Evolutionary conservation across 2,113 vertebrate genomes (phyloP).

Genomic region (Colistium nudipinnis): DNA sequence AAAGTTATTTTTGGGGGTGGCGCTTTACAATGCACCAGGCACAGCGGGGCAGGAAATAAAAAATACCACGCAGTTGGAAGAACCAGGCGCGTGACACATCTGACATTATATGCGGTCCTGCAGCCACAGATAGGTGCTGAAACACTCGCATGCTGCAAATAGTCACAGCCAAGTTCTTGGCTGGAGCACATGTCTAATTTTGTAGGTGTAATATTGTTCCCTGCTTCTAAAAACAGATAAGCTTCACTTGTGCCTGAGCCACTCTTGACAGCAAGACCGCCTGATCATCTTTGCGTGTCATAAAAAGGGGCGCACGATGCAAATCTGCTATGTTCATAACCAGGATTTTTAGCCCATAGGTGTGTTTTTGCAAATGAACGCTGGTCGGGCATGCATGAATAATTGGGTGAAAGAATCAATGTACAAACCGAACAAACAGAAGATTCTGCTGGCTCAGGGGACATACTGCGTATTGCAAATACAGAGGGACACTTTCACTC

Average conservation of each 20-base stretch:
- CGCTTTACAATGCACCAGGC: constrained; percentile 63
- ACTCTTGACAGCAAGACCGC: constrained; percentile 6
- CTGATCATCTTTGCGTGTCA: constrained; percentile 20
- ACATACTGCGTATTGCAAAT: constrained; percentile 45
- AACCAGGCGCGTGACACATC: constrained; percentile 62
- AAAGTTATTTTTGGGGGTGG: constrained; percentile 74
- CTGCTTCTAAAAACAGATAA: constrained; percentile 63
- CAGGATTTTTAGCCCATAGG: constrained; percentile 20
- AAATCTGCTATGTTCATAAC: constrained; percentile 29
- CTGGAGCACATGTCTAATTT: constrained; percentile 63
- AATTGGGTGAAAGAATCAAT: constrained; percentile 29
- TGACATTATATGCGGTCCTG: constrained; percentile 59
- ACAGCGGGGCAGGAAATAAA: constrained; percentile 49
- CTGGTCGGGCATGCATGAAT: constrained; percentile 6
- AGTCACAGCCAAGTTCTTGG: constrained; percentile 52
- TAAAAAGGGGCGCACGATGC: constrained; percentile 1
- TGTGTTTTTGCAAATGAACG: constrained; percentile 24
- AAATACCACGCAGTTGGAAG: constrained; percentile 67
- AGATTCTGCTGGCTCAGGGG: constrained; percentile 21
- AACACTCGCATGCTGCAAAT: constrained; percentile 45
- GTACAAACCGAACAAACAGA: constrained; percentile 30
- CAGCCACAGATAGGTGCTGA: constrained; percentile 57
- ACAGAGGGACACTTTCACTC: constrained; percentile 34
- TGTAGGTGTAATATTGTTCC: constrained; percentile 50
- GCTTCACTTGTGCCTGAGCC: constrained; percentile 22